Percentiles rank a stretch among this genome's conserved stretches.
Conservation (phyloP, 2,888 invertebrate species). For the Synergus gifuensis region DNA sequence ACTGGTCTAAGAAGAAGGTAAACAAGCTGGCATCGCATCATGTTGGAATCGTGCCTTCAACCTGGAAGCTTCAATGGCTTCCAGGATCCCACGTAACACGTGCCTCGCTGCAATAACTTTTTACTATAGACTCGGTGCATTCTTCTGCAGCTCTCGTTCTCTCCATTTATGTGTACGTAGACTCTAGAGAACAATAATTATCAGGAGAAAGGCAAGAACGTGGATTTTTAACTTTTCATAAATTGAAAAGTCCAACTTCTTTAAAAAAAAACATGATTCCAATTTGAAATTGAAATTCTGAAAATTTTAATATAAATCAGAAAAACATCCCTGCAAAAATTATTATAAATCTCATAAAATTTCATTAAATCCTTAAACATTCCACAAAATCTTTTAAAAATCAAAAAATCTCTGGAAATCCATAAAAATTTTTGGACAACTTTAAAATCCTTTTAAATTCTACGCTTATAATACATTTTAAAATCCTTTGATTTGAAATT, state of each 20-base stretch:
- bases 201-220: neutral
- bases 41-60: slow-evolving; percentile 29
- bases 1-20: slow-evolving; percentile 36
- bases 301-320: too few species aligned
- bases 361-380: too few species aligned
- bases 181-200: neutral
- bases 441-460: too few species aligned
- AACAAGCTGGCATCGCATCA: slow-evolving; percentile 27
- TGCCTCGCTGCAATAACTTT: slow-evolving; percentile 20
- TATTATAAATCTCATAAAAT: too few species aligned
- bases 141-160: slow-evolving; percentile 4
- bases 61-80: slow-evolving; percentile 38
- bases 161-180: slow-evolving; percentile 1
- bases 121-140: neutral
- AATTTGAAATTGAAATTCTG: too few species aligned
- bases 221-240: neutral
- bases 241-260: neutral
- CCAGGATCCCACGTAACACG: slow-evolving; percentile 38
- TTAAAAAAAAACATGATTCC: neutral
- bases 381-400: too few species aligned
- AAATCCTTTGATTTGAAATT: too few species aligned
- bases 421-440: too few species aligned
- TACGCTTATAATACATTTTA: too few species aligned
- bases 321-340: too few species aligned
- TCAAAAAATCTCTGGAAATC: too few species aligned